phyloP scores from a whole-genome alignment of 1,140 invertebrate species.

The Asobara japonica region DNA sequence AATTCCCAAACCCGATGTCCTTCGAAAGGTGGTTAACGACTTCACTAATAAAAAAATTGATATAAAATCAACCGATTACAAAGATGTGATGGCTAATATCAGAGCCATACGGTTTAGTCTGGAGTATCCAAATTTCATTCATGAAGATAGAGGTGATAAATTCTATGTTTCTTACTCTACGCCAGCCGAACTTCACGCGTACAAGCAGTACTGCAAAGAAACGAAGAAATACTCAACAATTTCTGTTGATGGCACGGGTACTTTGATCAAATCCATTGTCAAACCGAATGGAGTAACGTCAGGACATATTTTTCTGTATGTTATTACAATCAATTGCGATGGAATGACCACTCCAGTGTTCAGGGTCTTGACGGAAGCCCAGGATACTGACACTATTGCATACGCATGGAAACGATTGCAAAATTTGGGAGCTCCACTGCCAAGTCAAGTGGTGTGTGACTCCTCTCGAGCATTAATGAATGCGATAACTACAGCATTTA shows the following conservation, averaged over 20 bases:
- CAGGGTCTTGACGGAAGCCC: slow-evolving; percentile 24
- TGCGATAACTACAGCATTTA: not conserved
- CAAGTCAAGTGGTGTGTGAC: slow-evolving; percentile 14
- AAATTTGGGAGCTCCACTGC: not conserved
- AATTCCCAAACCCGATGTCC: slow-evolving; percentile 6
- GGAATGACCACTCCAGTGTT: not conserved
- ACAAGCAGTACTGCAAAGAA: slow-evolving; percentile 21
- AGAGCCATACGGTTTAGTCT: not conserved
- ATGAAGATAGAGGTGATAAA: not conserved
- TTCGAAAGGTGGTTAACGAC: not conserved
- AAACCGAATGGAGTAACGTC: not conserved
- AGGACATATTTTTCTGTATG: slow-evolving; percentile 30
- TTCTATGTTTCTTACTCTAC: slow-evolving; percentile 26
- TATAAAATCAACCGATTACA: not conserved
- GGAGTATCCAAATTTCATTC: not conserved
- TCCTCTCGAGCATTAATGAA: slow-evolving; percentile 14
- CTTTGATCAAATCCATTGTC: not conserved
- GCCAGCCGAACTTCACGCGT: not conserved
- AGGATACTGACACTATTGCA: slow-evolving; percentile 12
- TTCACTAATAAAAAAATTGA: not conserved
- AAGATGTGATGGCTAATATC: not conserved
- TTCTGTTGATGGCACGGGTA: slow-evolving; percentile 18
- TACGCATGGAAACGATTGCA: slow-evolving; percentile 14
- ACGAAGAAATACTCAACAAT: slow-evolving; percentile 7
- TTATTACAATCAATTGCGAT: slow-evolving; percentile 22